These are phyloP conservation scores for Hypotaenidia okinawae DNA, from an alignment of 2,797 vertebrate species.

Conservation along the genomic window DNA sequence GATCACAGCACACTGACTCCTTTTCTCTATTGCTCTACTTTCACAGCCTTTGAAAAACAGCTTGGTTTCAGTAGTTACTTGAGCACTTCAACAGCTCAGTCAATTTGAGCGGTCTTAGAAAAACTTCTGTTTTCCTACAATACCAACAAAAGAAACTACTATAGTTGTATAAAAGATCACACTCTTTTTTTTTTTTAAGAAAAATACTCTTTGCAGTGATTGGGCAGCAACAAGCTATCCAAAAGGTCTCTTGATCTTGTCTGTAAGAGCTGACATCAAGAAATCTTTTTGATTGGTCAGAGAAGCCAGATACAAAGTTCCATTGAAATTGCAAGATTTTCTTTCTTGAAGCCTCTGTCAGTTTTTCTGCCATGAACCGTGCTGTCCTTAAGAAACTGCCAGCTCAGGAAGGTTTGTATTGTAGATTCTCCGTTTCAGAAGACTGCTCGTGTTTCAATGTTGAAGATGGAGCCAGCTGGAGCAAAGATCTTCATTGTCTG, in stretches of 20 bases:
- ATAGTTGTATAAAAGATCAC: background rate
- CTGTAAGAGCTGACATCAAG: background rate
- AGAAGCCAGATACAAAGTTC: background rate
- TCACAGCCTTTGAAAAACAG: background rate
- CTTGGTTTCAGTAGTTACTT: background rate
- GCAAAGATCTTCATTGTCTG: background rate
- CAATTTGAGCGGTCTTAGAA: background rate
- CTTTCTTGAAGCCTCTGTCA: background rate
- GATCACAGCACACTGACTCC: background rate
- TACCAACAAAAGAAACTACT: background rate
- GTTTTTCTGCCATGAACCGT: accelerated
- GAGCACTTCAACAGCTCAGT: background rate
- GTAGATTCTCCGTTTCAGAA: background rate
- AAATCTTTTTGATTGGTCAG: background rate
- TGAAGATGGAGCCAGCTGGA: background rate
- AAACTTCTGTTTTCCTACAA: background rate
- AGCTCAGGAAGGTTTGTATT: background rate
- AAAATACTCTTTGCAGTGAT: background rate
- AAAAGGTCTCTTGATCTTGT: background rate
- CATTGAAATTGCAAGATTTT: background rate
- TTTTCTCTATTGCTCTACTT: background rate
- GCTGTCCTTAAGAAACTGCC: background rate
- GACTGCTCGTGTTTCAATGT: background rate
- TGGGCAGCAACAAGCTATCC: background rate
- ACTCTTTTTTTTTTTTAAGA: too few species aligned